These are phyloP conservation scores for Chloebia gouldiae DNA, from an alignment of 2,113 vertebrate genomes.

Conservation along the genomic window DNA sequence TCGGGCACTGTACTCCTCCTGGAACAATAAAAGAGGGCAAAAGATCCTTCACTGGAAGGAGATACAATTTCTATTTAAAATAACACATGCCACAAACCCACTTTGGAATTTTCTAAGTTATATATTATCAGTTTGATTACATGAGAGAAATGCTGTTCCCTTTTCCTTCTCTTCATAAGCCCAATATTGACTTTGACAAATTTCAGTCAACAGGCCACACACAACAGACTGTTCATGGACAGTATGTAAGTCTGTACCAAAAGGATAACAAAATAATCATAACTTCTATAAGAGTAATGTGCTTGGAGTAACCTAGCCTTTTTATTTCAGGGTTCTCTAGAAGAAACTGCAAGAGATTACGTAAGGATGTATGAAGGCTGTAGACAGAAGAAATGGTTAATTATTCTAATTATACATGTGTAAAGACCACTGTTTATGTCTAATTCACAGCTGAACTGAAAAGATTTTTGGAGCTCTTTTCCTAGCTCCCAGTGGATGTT, in stretches of 20 bases:
- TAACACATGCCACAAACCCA: background rate
- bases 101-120: background rate
- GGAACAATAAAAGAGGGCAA: constrained; percentile 15
- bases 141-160: background rate
- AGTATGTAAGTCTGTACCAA: background rate
- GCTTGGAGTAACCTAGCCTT: background rate
- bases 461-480: background rate
- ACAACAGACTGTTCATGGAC: background rate
- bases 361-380: background rate
- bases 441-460: background rate
- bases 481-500: background rate
- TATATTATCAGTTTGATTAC: background rate
- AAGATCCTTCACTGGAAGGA: background rate
- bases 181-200: background rate
- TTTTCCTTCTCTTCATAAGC: background rate
- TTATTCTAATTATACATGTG: background rate
- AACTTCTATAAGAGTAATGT: background rate
- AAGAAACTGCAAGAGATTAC: background rate
- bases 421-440: background rate
- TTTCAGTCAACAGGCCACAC: background rate
- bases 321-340: background rate
- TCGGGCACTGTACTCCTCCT: constrained; percentile 90
- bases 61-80: background rate
- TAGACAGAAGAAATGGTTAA: background rate
- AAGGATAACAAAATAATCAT: background rate